Conservation (phyloP, 2,888 invertebrate species). For the Plebejus melissa region DNA sequence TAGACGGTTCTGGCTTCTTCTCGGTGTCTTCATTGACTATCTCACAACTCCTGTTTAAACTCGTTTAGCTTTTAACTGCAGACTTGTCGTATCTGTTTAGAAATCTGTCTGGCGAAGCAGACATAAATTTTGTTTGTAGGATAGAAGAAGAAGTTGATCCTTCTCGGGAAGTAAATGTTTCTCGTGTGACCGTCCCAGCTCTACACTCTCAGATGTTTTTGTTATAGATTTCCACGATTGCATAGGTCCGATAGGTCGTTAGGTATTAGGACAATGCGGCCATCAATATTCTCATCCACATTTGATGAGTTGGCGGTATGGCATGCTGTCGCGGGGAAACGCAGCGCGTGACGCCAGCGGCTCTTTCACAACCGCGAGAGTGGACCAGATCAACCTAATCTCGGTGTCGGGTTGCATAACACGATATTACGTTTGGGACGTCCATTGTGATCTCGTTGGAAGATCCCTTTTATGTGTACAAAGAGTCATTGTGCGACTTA, state of each 20-base stretch:
- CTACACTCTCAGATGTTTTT: neutral
- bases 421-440: constrained; percentile 8
- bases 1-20: neutral
- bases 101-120: neutral
- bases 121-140: neutral
- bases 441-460: neutral
- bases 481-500: neutral
- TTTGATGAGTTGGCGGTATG: neutral
- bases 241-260: neutral
- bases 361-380: constrained; percentile 8
- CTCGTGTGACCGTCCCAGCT: neutral
- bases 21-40: neutral
- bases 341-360: neutral
- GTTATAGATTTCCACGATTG: neutral
- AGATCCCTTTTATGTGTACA: constrained; percentile 25
- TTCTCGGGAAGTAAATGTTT: neutral
- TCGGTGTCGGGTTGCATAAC: neutral
- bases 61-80: neutral
- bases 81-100: no score
- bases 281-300: constrained; percentile 4
- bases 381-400: constrained; percentile 12
- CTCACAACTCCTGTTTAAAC: neutral
- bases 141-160: neutral
- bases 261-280: neutral
- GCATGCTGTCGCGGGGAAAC: neutral